A percentile compares a stretch with the other conserved stretches of the same genome.
Conservation (phyloP, 2,888 invertebrate genomes). For the Cephonodes hylas region DNA sequence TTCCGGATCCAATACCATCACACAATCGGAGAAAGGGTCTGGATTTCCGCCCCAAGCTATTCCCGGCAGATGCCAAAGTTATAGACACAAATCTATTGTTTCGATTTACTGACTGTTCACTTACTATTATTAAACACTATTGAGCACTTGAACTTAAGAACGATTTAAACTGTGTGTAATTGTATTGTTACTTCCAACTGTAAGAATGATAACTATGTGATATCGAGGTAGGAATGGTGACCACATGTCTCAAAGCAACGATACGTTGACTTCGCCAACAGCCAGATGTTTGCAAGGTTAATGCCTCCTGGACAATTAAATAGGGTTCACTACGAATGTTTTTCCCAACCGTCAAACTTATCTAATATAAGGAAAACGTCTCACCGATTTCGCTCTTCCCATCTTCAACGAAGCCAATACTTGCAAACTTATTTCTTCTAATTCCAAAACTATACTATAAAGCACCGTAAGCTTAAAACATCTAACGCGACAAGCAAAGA, state of each 20-base stretch:
- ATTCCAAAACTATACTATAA: constrained; percentile 42
- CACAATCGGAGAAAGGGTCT: constrained; percentile 36
- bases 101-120: constrained; percentile 31
- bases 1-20: constrained; percentile 47
- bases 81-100: constrained; percentile 47
- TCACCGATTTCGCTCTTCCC: constrained; percentile 49
- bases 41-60: constrained; percentile 47
- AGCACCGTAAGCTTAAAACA: constrained; percentile 73
- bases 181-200: constrained; percentile 28
- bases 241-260: constrained; percentile 67
- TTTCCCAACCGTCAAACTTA: constrained; percentile 19
- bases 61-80: constrained; percentile 49
- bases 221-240: constrained; percentile 58
- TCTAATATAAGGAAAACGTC: constrained; percentile 31
- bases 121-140: constrained; percentile 22
- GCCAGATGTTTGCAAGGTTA: constrained; percentile 71
- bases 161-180: constrained; percentile 18
- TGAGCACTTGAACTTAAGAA: neutral
- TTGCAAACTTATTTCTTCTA: constrained; percentile 34
- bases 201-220: constrained; percentile 25
- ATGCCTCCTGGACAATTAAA: constrained; percentile 47
- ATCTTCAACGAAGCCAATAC: constrained; percentile 33
- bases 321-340: constrained; percentile 24
- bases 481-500: constrained; percentile 77
- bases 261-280: constrained; percentile 58